A percentile compares a stretch with the other conserved stretches of the same genome.
Evolutionary conservation across 1,140 invertebrate species (phyloP).

Genomic region (Lanistes nyassanus): DNA sequence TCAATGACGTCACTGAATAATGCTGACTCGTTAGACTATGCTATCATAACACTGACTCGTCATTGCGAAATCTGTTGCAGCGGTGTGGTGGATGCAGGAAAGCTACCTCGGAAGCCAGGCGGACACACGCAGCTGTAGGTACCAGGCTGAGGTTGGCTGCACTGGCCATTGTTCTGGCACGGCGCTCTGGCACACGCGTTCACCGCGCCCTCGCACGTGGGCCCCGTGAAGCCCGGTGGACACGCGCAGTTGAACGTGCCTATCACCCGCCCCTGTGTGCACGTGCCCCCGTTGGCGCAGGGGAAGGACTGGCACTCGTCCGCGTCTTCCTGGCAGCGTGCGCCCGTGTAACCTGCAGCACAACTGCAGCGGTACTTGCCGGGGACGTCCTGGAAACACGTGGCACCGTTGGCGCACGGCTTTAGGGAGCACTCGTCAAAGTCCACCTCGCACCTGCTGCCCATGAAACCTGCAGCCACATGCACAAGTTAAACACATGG

Average conservation of each 20-base stretch:
- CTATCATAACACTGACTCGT: too few species aligned
- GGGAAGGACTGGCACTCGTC: slow-evolving; percentile 29
- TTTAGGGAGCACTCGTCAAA: slow-evolving; percentile 26
- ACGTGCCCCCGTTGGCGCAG: slow-evolving; percentile 29
- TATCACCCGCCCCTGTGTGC: slow-evolving; percentile 8
- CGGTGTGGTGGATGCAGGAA: too few species aligned
- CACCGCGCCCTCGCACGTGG: slow-evolving; percentile 26
- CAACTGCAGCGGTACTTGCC: slow-evolving; percentile 84
- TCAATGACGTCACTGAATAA: too few species aligned
- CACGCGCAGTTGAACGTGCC: slow-evolving; percentile 84
- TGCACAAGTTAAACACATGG: too few species aligned
- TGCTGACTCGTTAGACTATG: too few species aligned
- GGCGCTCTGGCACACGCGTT: slow-evolving; percentile 21
- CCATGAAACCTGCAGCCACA: slow-evolving; percentile 24
- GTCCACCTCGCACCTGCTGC: slow-evolving; percentile 30
- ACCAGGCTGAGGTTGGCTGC: slow-evolving; percentile 19
- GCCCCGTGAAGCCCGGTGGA: slow-evolving; percentile 63
- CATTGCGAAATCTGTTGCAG: too few species aligned
- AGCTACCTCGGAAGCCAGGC: slow-evolving; percentile 74
- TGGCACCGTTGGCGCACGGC: slow-evolving; percentile 31
- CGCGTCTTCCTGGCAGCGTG: slow-evolving; percentile 27
- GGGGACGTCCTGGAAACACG: slow-evolving; percentile 18
- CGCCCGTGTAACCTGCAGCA: slow-evolving; percentile 33
- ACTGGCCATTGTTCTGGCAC: slow-evolving; percentile 28
- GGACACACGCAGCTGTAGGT: slow-evolving; percentile 41